Evolutionary conservation across 2,113 vertebrate genomes (phyloP).

Genomic region (Dipodomys merriami): DNA sequence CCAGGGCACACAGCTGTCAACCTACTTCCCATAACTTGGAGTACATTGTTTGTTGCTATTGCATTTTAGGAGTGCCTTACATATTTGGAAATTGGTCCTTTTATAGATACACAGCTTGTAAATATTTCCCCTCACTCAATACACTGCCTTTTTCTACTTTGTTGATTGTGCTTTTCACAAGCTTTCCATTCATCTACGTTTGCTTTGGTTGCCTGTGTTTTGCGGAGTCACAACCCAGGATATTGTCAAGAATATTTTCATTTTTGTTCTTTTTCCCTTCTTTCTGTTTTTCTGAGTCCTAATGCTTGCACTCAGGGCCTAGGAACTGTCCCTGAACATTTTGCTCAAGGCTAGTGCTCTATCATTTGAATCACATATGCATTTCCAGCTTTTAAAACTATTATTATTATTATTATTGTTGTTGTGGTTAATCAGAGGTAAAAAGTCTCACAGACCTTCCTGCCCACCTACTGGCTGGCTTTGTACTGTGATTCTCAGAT

Average conservation of each 20-base stretch:
- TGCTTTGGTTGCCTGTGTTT: neutral
- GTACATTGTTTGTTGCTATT: neutral
- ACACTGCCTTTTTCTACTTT: neutral
- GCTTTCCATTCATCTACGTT: neutral
- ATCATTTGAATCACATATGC: no score
- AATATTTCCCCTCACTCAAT: neutral
- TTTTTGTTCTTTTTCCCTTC: neutral
- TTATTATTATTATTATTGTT: no score
- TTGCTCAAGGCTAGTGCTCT: no score
- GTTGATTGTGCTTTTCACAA: neutral
- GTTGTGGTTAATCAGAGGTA: no score
- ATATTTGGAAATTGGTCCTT: neutral
- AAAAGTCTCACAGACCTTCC: no score
- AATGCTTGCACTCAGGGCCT: no score
- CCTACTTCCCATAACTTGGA: neutral
- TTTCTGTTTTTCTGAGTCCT: no score
- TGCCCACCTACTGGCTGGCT: no score
- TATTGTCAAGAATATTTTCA: neutral
- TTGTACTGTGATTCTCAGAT: no score
- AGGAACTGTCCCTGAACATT: no score
- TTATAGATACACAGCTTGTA: neutral
- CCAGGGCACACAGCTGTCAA: neutral
- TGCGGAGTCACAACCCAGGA: neutral
- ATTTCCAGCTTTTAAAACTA: no score
- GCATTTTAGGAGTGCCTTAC: neutral